Base-by-base conservation (phyloP, 1,140 invertebrate species). In the Venustaconcha ellipsiformis region DNA sequence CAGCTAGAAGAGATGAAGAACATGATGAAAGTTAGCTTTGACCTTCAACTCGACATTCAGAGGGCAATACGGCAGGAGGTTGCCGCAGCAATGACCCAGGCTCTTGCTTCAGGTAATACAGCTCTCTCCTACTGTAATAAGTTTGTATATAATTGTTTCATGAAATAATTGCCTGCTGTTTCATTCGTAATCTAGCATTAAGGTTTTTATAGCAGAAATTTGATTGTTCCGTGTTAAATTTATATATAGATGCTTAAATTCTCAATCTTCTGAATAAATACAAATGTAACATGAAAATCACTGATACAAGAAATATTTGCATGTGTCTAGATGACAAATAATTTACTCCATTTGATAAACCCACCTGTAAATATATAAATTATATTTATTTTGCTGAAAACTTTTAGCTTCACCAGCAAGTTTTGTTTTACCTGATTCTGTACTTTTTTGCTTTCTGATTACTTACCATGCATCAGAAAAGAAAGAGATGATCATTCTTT, bases 21-120 rank as follows among this genome's bases (percentile, higher is more conserved):
- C 65, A 87, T 89, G 88, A 69, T 90, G 70, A 81, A 83, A 68
- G 62, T 89, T 57, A 88, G 84, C 70, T 87, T 89, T 78, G 86
- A 89, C 70, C 76, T 89, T 57, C 88, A 89, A 78, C 76, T 89
- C 73, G 89, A 90, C 67, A 88, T 89, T 17, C 89, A 90, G 78
- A 70, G 88, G 23, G 78, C 89, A 17, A 88, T 90, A 55, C 80
- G 88, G 79, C 89, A 90, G 80, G 89, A 90, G 80, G 88, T 90
- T 23, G 82, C 88, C 64, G 88, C 87, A 30, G 87, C 85, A 17
- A 66, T 89, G 20, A 37, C 37, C 37, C 37, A 37, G 37, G 67
- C 78, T 67, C 62, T 82, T n/a, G 78, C 78, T 63, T 69, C 81
- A 76, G 80, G 85, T 87, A 69, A 77, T 66, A 74, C 57, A 48